Conservation (phyloP, 2,888 invertebrate species). For the Cremastinae sp. region DNA sequence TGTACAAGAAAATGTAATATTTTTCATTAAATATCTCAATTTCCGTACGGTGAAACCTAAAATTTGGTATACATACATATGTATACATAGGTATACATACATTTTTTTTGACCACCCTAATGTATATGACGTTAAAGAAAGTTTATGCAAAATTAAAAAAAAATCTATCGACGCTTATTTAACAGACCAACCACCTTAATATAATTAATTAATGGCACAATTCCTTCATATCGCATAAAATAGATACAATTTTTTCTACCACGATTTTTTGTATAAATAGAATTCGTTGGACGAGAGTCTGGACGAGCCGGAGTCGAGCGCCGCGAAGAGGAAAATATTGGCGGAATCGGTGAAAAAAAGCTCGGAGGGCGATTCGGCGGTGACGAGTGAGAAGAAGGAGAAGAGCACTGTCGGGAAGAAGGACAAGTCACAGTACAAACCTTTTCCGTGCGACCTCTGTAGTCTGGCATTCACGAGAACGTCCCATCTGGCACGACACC, state of each 20-base stretch:
- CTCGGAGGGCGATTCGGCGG: background rate
- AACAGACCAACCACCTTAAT: too few relatives aligned
- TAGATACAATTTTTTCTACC: too few relatives aligned
- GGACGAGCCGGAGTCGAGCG: conserved; percentile 60
- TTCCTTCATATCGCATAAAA: background rate
- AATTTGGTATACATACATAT: too few relatives aligned
- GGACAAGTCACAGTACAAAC: conserved; percentile 74
- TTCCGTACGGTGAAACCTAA: too few relatives aligned
- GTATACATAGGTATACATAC: too few relatives aligned
- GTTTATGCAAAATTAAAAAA: too few relatives aligned
- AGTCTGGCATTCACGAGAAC: conserved; percentile 84
- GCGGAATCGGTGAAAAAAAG: conserved; percentile 27
- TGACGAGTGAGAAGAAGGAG: conserved; percentile 60
- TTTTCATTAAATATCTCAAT: too few relatives aligned
- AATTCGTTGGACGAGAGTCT: conserved; percentile 67
- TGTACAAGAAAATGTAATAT: too few relatives aligned
- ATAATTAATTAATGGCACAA: background rate
- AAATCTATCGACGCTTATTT: too few relatives aligned
- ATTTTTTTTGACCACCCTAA: too few relatives aligned
- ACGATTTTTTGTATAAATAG: conserved; percentile 60
- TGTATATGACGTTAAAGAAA: too few relatives aligned
- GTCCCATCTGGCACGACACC: conserved; percentile 86
- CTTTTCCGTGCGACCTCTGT: conserved; percentile 77
- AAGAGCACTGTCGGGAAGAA: conserved; percentile 61
- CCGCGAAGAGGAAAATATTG: conserved; percentile 28